phyloP scores from a whole-genome alignment of 2,797 vertebrate species.

The Galagoides demidoff region DNA sequence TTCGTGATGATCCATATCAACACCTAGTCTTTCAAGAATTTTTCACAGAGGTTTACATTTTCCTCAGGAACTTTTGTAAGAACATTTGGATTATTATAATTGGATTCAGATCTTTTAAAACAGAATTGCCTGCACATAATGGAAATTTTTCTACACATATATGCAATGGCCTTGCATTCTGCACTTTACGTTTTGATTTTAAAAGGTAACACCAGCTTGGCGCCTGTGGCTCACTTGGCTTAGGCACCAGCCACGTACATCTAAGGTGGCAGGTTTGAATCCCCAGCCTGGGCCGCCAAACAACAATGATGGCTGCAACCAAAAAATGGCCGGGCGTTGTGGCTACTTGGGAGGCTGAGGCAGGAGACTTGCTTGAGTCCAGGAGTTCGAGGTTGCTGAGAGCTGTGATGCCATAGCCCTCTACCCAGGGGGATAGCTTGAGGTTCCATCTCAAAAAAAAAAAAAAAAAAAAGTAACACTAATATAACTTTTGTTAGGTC shows the following conservation, averaged over 20 bases:
- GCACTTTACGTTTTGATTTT: not conserved
- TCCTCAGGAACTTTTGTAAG: slow-evolving; percentile 18
- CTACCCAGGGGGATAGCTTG: no score
- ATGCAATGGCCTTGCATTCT: not conserved
- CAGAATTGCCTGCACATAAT: not conserved
- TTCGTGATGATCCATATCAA: not conserved
- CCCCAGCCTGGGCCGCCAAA: no score
- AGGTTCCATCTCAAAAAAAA: no score
- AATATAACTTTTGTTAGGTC: not conserved
- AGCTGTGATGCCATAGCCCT: no score
- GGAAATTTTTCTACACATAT: not conserved
- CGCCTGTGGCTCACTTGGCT: no score
- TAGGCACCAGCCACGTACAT: no score
- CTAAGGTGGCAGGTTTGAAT: no score
- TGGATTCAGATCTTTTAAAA: slow-evolving; percentile 42
- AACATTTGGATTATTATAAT: not conserved
- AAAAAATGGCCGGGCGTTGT: no score
- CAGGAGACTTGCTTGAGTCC: no score
- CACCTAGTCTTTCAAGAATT: slow-evolving; percentile 14
- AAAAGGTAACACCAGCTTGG: not conserved
- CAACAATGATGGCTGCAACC: no score
- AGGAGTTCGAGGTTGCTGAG: no score
- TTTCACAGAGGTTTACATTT: slow-evolving; percentile 41
- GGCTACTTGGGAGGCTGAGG: no score
- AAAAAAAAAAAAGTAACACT: slow-evolving; percentile 24